Base-by-base conservation (phyloP, 64 coral and sea anemone species). In the Montipora cactus region DNA sequence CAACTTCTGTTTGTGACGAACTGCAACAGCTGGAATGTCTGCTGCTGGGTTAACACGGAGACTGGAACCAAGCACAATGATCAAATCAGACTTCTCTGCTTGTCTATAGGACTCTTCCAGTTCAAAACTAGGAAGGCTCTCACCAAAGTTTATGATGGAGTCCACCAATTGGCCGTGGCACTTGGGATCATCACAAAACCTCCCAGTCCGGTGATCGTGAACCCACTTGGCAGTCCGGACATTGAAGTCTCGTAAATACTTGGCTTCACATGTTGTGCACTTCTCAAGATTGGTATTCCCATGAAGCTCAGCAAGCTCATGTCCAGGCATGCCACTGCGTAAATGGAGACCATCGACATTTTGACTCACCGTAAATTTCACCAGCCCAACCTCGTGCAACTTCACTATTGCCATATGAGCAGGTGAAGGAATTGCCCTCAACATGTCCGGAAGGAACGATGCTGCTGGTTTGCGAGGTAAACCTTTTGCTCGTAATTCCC, bases 61-160 rank as follows among this genome's bases (percentile, higher is more conserved):
- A 20, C 95, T 96, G 48, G 95, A 96, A 19, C 95, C 95, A 75
- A 96, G 91, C 15, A 93, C 95, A 15, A 96, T 80, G 47, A 91
- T 90, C 51, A 96, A 77, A 74, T 96, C 95, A 15, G 67, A 81
- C 74, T 93, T 96, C 45, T n/a, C 25, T 37, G 91, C 91, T 37
- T 93, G 58, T 4, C 93, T 48, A 89, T 93, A 96, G 13, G 79
- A 80, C 52, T 93, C 81, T 18, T 87, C 9, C 37, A 96, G 61
- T 47, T 93, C 95, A 50, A 79, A 78, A 49, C 50, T 51, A 46
- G 95, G 95, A 59, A 96, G 95, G 12, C 59, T 67, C 66, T 96
- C 95, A 2, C 95, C 95, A 96, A 96, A 96, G 61, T 95, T 95
- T 52, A 95, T 89, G 12, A 95, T 95, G 47, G 94, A 95, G 75